phyloP scores from a whole-genome alignment of 2,113 vertebrate species.

The Rhinichthys klamathensis region DNA sequence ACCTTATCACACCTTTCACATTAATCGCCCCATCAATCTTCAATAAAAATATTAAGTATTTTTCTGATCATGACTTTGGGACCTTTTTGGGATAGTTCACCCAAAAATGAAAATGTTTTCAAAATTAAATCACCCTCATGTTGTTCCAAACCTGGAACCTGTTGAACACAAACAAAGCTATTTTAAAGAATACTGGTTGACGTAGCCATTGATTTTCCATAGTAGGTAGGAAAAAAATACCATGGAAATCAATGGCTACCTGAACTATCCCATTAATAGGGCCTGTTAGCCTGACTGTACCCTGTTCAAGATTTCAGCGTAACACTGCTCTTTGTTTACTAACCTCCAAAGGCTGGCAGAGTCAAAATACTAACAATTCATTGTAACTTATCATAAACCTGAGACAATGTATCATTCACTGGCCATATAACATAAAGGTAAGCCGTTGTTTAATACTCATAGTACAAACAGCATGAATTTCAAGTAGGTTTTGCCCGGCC shows the following conservation, averaged over 20 bases:
- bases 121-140: no score
- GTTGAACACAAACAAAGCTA: no score
- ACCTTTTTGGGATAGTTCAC: no score
- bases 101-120: no score
- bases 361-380: background rate
- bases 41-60: background rate
- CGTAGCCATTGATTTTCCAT: no score
- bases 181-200: no score
- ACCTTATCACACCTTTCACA: background rate
- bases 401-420: conserved; percentile 16
- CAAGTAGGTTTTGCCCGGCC: conserved; percentile 8
- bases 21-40: background rate
- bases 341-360: background rate
- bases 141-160: no score
- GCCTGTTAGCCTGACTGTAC: background rate
- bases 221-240: no score
- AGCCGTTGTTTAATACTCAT: conserved; percentile 12
- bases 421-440: conserved; percentile 16
- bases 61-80: background rate
- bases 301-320: background rate
- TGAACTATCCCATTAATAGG: background rate
- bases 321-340: conserved; percentile 35
- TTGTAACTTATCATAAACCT: conserved; percentile 18
- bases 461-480: conserved; percentile 22
- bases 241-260: no score